Conservation (phyloP, 2,888 invertebrate species). For the Aphidius colemani region DNA sequence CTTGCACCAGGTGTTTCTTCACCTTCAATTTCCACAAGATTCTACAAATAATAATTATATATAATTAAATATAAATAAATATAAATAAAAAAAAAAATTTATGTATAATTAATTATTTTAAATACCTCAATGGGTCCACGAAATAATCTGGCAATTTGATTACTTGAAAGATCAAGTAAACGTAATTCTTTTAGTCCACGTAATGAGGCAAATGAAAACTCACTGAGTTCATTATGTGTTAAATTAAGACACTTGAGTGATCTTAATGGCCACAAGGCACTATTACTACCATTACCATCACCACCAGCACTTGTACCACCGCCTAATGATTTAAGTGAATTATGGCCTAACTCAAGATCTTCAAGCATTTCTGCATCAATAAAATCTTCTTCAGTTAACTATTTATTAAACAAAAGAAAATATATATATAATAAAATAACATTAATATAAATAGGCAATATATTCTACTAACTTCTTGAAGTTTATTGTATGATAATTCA, state of each 20-base stretch:
- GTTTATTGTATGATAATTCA: conserved; percentile 74
- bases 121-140: conserved; percentile 54
- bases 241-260: conserved; percentile 74
- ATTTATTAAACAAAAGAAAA: conserved; percentile 27
- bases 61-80: background rate
- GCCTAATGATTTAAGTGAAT: conserved; percentile 69
- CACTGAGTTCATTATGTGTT: conserved; percentile 74
- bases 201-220: conserved; percentile 81
- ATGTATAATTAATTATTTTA: background rate
- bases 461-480: conserved; percentile 67
- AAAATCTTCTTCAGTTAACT: conserved; percentile 79
- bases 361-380: conserved; percentile 72
- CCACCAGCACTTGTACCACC: conserved; percentile 41
- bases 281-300: conserved; percentile 61
- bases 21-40: conserved; percentile 74
- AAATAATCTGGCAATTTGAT: conserved; percentile 67
- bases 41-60: conserved; percentile 59
- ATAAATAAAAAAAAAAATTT: conserved; percentile 5
- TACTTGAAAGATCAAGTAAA: conserved; percentile 77
- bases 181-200: conserved; percentile 74
- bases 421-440: background rate
- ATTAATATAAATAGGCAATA: background rate
- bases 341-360: conserved; percentile 74
- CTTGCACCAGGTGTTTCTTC: conserved; percentile 62
- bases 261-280: conserved; percentile 72